phyloP scores from a whole-genome alignment of 2,888 invertebrate species.

The Torymus aiolomorphi region DNA sequence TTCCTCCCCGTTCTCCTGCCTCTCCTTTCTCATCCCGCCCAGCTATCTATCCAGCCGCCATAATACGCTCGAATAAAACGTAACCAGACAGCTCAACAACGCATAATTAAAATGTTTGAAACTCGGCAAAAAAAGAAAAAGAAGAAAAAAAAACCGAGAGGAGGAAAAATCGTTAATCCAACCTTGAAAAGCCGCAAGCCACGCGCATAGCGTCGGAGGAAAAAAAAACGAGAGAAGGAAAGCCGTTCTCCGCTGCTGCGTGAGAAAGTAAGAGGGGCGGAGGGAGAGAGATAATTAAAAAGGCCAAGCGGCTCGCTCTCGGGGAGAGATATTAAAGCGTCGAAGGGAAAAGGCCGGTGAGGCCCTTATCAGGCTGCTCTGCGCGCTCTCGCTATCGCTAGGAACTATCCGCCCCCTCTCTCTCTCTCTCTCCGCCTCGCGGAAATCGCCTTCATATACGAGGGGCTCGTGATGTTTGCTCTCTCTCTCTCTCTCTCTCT shows the following conservation, averaged over 20 bases:
- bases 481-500: too few relatives aligned
- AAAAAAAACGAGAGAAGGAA: background rate
- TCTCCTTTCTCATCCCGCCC: background rate
- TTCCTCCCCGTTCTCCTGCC: background rate
- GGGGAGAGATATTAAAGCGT: slow-evolving; percentile 58
- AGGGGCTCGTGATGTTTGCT: slow-evolving; percentile 29
- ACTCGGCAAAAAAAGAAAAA: background rate
- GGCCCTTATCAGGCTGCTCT: slow-evolving; percentile 67
- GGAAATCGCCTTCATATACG: slow-evolving; percentile 50
- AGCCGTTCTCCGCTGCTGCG: background rate
- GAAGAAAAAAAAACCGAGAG: background rate
- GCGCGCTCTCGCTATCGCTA: background rate
- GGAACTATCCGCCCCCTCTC: background rate
- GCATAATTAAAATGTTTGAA: slow-evolving; percentile 54
- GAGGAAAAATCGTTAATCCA: slow-evolving; percentile 30
- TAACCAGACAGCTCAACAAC: slow-evolving; percentile 47
- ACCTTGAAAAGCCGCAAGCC: slow-evolving; percentile 14
- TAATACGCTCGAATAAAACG: slow-evolving; percentile 45
- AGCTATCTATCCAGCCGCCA: background rate
- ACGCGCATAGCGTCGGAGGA: slow-evolving; percentile 1
- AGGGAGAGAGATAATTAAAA: too few relatives aligned
- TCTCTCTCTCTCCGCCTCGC: background rate
- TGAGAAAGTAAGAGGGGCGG: slow-evolving; percentile 34
- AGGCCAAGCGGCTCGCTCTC: too few relatives aligned
- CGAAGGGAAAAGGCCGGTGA: slow-evolving; percentile 54